These are phyloP conservation scores for Micromussa lordhowensis DNA, from an alignment of 92 coral and sea anemone genomes.

Conservation along the genomic window DNA sequence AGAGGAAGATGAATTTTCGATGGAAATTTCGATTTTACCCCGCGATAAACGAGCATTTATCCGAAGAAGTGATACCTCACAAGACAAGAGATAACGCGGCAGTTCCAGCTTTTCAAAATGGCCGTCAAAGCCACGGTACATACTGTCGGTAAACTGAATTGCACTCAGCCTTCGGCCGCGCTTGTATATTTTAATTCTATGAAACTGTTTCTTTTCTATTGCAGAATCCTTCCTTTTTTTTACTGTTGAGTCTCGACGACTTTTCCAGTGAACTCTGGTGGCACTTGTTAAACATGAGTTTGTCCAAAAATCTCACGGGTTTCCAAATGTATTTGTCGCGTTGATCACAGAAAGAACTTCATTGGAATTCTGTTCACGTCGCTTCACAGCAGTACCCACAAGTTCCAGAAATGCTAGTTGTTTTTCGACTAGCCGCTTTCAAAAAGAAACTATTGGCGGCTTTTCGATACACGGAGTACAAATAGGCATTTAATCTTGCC, in stretches of 20 bases:
- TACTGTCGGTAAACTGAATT: neutral
- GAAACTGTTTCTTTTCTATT: neutral
- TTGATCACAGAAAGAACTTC: constrained; percentile 15
- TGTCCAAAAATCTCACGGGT: neutral
- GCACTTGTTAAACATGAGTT: neutral
- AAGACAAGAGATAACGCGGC: neutral
- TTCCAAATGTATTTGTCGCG: neutral
- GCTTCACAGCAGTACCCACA: constrained; percentile 39
- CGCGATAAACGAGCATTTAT: neutral
- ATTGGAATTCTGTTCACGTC: constrained; percentile 48
- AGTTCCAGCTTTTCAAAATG: neutral
- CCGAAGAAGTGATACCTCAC: neutral
- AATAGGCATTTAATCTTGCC: constrained; percentile 14
- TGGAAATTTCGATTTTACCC: neutral
- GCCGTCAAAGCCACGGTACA: constrained; percentile 1
- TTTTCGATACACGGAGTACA: constrained; percentile 8
- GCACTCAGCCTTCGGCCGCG: neutral
- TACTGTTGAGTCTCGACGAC: neutral
- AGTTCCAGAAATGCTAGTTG: constrained; percentile 11
- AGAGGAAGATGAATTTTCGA: constrained; percentile 9
- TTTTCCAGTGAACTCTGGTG: neutral
- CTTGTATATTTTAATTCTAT: neutral
- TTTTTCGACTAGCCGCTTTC: constrained; percentile 4
- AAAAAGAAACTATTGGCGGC: constrained; percentile 13
- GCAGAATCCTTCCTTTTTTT: neutral